Evolutionary conservation across 1,140 invertebrate genomes (phyloP).

Genomic region (Drosophila subobscura): DNA sequence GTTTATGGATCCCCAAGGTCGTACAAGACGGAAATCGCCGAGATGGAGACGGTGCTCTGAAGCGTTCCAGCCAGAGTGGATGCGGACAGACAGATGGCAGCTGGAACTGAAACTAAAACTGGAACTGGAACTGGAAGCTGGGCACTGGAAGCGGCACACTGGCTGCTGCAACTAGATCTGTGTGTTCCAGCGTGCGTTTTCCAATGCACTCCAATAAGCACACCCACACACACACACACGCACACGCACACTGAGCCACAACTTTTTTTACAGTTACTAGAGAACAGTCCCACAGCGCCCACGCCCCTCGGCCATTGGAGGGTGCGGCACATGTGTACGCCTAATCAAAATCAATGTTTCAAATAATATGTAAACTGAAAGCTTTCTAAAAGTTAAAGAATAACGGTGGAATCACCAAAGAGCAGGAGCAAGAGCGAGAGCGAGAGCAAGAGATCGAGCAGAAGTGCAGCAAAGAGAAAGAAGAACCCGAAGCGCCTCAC

Average conservation of each 20-base stretch:
- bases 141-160: neutral
- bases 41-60: conserved; percentile 96
- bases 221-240: conserved; percentile 9
- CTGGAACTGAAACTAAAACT: conserved; percentile 16
- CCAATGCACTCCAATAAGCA: too few relatives aligned
- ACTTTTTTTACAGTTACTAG: conserved; percentile 9
- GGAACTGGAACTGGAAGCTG: conserved; percentile 3
- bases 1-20: conserved; percentile 77
- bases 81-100: neutral
- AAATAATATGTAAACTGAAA: conserved; percentile 78
- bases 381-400: conserved; percentile 71
- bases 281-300: conserved; percentile 31
- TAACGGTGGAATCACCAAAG: conserved; percentile 20
- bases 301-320: conserved; percentile 1
- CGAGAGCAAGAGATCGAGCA: neutral
- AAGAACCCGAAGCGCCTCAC: conserved; percentile 64
- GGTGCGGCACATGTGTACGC: conserved; percentile 14
- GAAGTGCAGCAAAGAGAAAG: neutral
- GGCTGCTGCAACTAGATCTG: conserved; percentile 5
- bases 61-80: conserved; percentile 30
- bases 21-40: conserved; percentile 90
- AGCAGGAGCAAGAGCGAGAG: conserved; percentile 7
- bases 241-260: conserved; percentile 14
- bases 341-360: conserved; percentile 77
- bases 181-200: neutral